Evolutionary conservation across 1,140 invertebrate species (phyloP).

Genomic region (Diorhabda sublineata): DNA sequence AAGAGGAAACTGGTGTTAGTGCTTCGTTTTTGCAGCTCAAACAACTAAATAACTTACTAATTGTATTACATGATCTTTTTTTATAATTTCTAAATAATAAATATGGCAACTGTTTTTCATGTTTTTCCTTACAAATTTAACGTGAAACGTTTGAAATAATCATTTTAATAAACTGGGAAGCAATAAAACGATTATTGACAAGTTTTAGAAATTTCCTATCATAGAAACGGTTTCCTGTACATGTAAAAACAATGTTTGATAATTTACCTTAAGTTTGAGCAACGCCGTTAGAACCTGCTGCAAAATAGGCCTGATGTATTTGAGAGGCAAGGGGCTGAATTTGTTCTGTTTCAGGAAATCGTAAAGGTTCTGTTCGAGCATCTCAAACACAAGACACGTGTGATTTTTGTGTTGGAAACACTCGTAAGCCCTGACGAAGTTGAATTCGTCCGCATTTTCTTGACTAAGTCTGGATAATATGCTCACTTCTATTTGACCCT

Average conservation of each 20-base stretch:
- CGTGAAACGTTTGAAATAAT: too few species aligned
- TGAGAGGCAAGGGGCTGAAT: slow-evolving; percentile 95
- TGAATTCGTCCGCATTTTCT: slow-evolving; percentile 99
- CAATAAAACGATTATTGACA: too few species aligned
- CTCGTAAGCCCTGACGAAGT: slow-evolving; percentile 99
- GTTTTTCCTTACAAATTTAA: too few species aligned
- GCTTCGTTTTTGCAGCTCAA: too few species aligned
- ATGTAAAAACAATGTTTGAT: neutral
- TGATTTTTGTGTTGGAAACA: slow-evolving; percentile 99
- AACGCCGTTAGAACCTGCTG: slow-evolving; percentile 98
- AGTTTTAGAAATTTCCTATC: too few species aligned
- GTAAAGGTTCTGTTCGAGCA: slow-evolving; percentile 99
- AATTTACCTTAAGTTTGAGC: slow-evolving; percentile 86
- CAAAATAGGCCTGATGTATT: slow-evolving; percentile 97
- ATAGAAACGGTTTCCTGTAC: neutral
- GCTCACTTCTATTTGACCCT: slow-evolving; percentile 97
- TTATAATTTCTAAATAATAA: too few species aligned
- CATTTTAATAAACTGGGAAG: too few species aligned
- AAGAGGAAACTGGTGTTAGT: too few species aligned
- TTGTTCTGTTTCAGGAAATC: slow-evolving; percentile 99
- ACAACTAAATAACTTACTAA: too few species aligned
- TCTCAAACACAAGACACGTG: slow-evolving; percentile 99
- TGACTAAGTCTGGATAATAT: slow-evolving; percentile 96
- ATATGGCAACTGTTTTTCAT: too few species aligned
- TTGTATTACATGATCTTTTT: too few species aligned